Evolutionary conservation across 2,888 invertebrate species (phyloP).

Genomic region (Tiliacea aurago): DNA sequence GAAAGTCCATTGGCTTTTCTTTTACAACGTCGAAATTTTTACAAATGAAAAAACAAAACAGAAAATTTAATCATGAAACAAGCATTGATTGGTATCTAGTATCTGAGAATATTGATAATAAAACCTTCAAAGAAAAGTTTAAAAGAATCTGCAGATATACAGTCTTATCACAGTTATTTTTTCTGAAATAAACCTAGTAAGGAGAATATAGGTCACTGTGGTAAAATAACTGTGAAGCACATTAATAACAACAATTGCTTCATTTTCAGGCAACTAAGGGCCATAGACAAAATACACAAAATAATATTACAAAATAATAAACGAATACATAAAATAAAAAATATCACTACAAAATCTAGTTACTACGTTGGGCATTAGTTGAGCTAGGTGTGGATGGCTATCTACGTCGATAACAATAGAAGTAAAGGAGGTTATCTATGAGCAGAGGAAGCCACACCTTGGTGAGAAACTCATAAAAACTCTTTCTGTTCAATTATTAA

Average conservation of each 20-base stretch:
- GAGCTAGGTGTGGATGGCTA: neutral
- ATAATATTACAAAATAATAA: no score
- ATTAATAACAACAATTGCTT: no score
- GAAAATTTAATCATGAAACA: neutral
- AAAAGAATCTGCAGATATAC: neutral
- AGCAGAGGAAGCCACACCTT: neutral
- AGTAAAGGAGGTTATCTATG: neutral
- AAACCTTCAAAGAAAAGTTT: neutral
- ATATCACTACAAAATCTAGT: no score
- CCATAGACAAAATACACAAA: no score
- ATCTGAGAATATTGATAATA: neutral
- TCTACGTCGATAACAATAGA: neutral
- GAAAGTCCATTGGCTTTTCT: neutral
- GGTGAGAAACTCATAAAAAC: neutral
- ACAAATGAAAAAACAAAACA: neutral
- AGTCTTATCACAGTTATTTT: neutral
- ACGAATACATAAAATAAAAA: no score
- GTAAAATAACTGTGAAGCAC: neutral
- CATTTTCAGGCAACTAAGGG: no score
- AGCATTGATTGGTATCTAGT: no score
- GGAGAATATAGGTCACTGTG: neutral
- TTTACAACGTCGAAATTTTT: neutral
- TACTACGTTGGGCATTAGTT: neutral
- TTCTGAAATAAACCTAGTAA: neutral
- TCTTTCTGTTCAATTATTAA: neutral